These are phyloP conservation scores for Pocillopora verrucosa DNA, from an alignment of 64 coral and sea anemone genomes.

Conservation along the genomic window DNA sequence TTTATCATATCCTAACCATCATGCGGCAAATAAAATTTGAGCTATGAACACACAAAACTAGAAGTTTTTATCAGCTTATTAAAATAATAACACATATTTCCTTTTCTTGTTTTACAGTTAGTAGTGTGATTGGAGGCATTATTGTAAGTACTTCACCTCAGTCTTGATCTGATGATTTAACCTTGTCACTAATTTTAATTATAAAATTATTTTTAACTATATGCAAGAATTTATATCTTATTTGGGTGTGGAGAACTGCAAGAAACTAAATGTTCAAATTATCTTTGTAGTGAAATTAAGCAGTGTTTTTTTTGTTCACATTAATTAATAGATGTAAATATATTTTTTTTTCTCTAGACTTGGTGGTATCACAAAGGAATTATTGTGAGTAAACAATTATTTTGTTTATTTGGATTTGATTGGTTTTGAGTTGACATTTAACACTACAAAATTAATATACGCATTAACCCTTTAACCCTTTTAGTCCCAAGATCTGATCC, in stretches of 20 bases:
- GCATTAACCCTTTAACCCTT: no score
- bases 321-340: background rate
- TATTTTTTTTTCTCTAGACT: slow-evolving; percentile 29
- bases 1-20: no score
- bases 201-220: no score
- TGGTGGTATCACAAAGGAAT: slow-evolving; percentile 89
- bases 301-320: background rate
- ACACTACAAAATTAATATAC: background rate
- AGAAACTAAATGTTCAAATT: no score
- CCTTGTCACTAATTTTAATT: no score
- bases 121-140: slow-evolving; percentile 53
- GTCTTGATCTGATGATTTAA: no score
- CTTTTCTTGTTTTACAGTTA: slow-evolving; percentile 35
- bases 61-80: background rate
- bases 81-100: background rate
- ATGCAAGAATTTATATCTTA: no score
- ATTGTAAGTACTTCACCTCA: slow-evolving; percentile 32
- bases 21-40: no score
- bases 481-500: no score
- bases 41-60: background rate
- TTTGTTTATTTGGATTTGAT: background rate
- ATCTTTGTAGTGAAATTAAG: background rate
- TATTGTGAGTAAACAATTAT: slow-evolving; percentile 68
- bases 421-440: background rate
- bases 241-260: no score